A percentile compares a stretch with the other conserved stretches of the same genome.
Evolutionary conservation across 2,888 invertebrate species (phyloP).

Genomic region (Cosmia pyralina): DNA sequence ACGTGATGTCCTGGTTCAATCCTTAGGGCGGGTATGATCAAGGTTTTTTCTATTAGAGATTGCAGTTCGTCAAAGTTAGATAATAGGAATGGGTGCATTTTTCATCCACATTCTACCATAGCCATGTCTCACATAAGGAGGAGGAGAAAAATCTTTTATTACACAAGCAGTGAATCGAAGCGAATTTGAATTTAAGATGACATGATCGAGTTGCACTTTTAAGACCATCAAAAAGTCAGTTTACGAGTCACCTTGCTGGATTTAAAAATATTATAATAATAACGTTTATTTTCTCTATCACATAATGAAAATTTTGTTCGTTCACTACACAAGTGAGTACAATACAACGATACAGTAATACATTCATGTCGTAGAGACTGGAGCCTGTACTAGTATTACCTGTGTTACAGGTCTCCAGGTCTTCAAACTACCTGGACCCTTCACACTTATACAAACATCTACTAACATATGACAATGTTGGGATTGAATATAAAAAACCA

Average conservation of each 20-base stretch:
- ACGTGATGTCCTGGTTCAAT: not conserved
- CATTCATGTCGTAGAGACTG: not conserved
- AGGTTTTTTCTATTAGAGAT: not conserved
- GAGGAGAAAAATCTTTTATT: not conserved
- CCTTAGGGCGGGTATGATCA: not conserved
- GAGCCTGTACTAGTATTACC: not conserved
- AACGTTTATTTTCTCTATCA: too few relatives aligned
- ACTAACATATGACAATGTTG: not conserved
- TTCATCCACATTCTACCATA: not conserved
- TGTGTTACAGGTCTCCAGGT: not conserved
- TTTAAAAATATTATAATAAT: not conserved
- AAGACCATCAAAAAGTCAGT: not conserved
- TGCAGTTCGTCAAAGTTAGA: not conserved
- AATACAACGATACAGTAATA: not conserved
- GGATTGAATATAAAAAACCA: not conserved
- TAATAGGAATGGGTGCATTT: too few relatives aligned
- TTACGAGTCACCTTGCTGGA: not conserved
- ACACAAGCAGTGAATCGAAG: not conserved
- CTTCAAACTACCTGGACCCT: not conserved
- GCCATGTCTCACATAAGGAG: not conserved
- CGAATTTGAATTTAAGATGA: not conserved
- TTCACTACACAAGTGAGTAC: not conserved
- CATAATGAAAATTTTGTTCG: not conserved
- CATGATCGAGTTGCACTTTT: not conserved
- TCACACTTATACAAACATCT: not conserved